Percentiles rank a stretch among this genome's conserved stretches.
Conservation (phyloP, 2,888 invertebrate genomes). For the Erebia aethiops region DNA sequence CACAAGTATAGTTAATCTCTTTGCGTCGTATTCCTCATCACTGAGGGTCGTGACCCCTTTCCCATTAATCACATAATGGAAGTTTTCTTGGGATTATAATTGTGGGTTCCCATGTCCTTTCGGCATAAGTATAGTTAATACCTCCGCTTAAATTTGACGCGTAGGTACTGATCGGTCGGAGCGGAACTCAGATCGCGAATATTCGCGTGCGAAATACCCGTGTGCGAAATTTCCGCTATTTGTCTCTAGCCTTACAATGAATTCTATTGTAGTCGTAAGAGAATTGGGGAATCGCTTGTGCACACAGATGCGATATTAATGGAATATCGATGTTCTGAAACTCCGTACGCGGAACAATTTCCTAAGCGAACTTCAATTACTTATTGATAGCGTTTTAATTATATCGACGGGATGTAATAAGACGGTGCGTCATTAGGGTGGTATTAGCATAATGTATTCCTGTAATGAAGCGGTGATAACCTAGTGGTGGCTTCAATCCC, state of each 20-base stretch:
- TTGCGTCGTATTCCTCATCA: no score
- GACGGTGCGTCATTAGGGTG: neutral
- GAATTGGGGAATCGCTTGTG: constrained; percentile 2
- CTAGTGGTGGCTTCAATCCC: no score
- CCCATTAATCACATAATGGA: no score
- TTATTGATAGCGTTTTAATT: constrained; percentile 30
- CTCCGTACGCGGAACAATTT: constrained; percentile 26
- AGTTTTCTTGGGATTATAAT: no score
- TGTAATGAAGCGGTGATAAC: neutral
- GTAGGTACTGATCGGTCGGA: no score
- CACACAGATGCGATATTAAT: constrained; percentile 25
- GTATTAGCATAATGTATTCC: neutral
- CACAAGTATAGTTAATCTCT: no score
- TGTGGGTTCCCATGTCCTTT: no score
- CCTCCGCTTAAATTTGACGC: no score
- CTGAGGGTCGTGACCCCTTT: no score
- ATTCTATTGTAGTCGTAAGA: neutral
- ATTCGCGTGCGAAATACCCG: no score
- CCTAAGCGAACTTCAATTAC: constrained; percentile 22
- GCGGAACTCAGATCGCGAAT: no score
- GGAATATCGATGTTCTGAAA: constrained; percentile 32
- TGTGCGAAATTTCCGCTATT: neutral
- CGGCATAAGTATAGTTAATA: no score
- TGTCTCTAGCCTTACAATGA: constrained; percentile 3
- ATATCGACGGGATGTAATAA: neutral